These are phyloP conservation scores for Archips xylosteana DNA, from an alignment of 2,888 invertebrate genomes.

Conservation along the genomic window DNA sequence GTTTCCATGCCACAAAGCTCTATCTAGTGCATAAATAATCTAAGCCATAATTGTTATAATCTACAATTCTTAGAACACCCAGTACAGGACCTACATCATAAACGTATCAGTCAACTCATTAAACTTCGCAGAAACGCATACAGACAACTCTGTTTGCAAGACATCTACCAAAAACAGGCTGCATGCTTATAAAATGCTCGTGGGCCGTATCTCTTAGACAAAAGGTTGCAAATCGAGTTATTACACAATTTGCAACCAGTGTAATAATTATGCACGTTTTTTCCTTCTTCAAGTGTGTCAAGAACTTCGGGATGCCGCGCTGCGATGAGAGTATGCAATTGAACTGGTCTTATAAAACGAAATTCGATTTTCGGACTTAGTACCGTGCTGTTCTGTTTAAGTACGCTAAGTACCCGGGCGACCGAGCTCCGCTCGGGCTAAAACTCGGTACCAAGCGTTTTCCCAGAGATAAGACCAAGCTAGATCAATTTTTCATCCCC, in stretches of 20 bases:
- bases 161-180: not conserved
- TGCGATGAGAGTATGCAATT: not conserved
- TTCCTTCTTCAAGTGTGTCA: conserved; percentile 47
- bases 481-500: too few species aligned
- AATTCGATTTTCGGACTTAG: not conserved
- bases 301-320: conserved; percentile 42
- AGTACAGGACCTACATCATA: conserved; percentile 2
- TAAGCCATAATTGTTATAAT: not conserved
- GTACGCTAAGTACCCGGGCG: too few species aligned
- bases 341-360: not conserved
- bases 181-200: not conserved
- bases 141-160: conserved; percentile 19
- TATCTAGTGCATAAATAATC: too few species aligned
- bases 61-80: conserved; percentile 16
- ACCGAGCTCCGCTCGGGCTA: too few species aligned
- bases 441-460: too few species aligned
- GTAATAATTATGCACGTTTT: conserved; percentile 21
- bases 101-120: conserved; percentile 34
- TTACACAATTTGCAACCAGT: not conserved
- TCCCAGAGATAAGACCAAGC: too few species aligned
- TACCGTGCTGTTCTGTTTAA: too few species aligned
- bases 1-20: too few species aligned
- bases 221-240: not conserved
- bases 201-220: not conserved
- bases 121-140: conserved; percentile 35